Conservation (phyloP, 2,797 vertebrate species). For the Hemibagrus guttatus region DNA sequence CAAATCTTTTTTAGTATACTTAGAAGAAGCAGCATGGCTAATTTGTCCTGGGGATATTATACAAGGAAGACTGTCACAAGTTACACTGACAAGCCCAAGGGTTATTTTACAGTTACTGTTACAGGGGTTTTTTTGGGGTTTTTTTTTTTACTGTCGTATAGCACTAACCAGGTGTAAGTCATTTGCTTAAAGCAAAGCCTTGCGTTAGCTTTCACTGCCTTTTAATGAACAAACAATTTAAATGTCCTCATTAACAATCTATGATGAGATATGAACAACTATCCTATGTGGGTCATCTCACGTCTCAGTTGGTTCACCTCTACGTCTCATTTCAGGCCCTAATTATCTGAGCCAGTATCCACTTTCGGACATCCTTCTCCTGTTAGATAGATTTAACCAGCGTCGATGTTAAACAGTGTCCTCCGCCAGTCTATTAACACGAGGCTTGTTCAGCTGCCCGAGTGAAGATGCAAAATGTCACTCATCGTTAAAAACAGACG, state of each 20-base stretch:
- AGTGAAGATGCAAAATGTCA: slow-evolving; percentile 49
- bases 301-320: slow-evolving; percentile 54
- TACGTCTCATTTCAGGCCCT: slow-evolving; percentile 65
- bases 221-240: slow-evolving; percentile 47
- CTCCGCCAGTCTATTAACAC: slow-evolving; percentile 43
- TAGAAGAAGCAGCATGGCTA: slow-evolving; percentile 72
- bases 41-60: slow-evolving; percentile 78
- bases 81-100: slow-evolving; percentile 68
- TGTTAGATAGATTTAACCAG: slow-evolving; percentile 40
- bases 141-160: neutral
- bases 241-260: slow-evolving; percentile 26
- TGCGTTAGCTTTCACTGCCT: slow-evolving; percentile 2
- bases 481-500: slow-evolving; percentile 54
- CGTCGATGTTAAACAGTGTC: slow-evolving; percentile 44
- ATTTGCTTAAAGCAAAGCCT: slow-evolving; percentile 25
- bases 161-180: slow-evolving; percentile 15
- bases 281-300: slow-evolving; percentile 46
- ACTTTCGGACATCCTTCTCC: slow-evolving; percentile 57
- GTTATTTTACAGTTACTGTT: slow-evolving; percentile 63
- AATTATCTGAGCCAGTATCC: slow-evolving; percentile 76
- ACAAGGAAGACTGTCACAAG: slow-evolving; percentile 70
- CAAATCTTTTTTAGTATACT: slow-evolving; percentile 66
- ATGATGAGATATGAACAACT: slow-evolving; percentile 40
- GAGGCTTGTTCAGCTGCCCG: slow-evolving; percentile 40
- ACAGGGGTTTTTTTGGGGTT: neutral